A percentile compares a stretch with the other conserved stretches of the same genome.
phyloP scores from a whole-genome alignment of 2,113 vertebrate genomes.

The Dolichotis patagonum region DNA sequence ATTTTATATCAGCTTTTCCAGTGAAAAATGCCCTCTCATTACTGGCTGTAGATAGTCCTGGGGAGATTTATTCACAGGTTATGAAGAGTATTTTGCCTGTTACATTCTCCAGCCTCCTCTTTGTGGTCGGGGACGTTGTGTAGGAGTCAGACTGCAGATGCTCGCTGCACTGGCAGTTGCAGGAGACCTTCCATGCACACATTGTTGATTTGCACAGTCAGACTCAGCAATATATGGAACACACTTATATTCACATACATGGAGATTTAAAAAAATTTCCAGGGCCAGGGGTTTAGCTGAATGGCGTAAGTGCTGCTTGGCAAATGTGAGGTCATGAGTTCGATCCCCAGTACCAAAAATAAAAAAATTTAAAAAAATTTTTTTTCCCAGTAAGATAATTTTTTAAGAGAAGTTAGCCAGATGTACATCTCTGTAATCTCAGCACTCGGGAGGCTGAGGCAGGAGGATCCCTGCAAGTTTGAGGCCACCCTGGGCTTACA shows the following conservation, averaged over 20 bases:
- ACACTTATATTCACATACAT: neutral
- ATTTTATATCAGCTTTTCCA: constrained; percentile 36
- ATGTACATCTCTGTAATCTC: neutral
- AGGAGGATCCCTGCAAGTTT: neutral
- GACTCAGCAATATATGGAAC: neutral
- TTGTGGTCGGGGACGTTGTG: neutral
- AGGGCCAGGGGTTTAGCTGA: too few relatives aligned
- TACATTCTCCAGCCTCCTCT: neutral
- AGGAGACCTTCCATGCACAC: neutral
- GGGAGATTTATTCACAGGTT: neutral
- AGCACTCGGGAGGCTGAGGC: neutral
- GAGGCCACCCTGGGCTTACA: neutral
- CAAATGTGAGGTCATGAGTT: too few relatives aligned
- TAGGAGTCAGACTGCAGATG: neutral
- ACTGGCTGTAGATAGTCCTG: neutral
- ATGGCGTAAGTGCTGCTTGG: too few relatives aligned
- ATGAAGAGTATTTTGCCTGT: neutral
- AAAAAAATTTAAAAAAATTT: neutral
- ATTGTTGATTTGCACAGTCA: neutral
- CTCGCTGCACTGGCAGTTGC: neutral
- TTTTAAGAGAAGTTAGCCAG: neutral
- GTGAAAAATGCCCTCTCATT: constrained; percentile 12
- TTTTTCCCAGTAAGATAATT: neutral
- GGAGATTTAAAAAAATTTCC: neutral
- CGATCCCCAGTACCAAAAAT: too few relatives aligned